Evolutionary conservation across 2,797 vertebrate species (phyloP).

Genomic region (Molossus molossus): DNA sequence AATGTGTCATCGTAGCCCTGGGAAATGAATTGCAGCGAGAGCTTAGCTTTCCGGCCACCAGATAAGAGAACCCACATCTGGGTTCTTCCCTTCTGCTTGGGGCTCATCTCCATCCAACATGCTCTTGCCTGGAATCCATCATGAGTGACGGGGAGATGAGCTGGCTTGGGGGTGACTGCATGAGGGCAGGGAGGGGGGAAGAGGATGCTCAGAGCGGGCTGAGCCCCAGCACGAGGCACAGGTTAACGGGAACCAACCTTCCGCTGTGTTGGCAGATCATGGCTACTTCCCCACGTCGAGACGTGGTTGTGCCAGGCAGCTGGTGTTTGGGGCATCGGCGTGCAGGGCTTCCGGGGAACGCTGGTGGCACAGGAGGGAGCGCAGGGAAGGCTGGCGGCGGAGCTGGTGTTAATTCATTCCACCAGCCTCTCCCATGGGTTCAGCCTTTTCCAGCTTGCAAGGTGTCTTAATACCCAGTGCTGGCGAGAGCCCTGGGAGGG

Average conservation of each 20-base stretch:
- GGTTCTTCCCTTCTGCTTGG: neutral
- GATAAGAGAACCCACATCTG: neutral
- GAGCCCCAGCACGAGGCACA: neutral
- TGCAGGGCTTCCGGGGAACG: neutral
- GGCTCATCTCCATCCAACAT: neutral
- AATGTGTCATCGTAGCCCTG: neutral
- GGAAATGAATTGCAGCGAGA: neutral
- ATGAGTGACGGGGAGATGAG: accelerated
- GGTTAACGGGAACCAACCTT: neutral
- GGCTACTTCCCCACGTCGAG: slow-evolving; percentile 7
- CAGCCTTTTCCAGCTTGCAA: slow-evolving; percentile 71
- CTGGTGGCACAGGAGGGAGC: neutral
- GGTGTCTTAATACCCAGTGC: neutral
- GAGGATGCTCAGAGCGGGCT: neutral
- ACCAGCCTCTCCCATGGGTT: slow-evolving; percentile 14
- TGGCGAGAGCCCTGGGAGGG: neutral
- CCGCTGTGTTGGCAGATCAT: neutral
- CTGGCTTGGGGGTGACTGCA: neutral
- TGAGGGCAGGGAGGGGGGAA: neutral
- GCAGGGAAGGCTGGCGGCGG: neutral
- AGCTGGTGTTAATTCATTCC: slow-evolving; percentile 70
- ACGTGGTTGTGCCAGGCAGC: slow-evolving; percentile 50
- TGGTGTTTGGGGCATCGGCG: slow-evolving; percentile 5
- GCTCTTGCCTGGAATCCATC: neutral
- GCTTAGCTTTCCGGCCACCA: neutral